These are phyloP conservation scores for Phortica magna DNA, from an alignment of 2,888 invertebrate species.

Conservation along the genomic window DNA sequence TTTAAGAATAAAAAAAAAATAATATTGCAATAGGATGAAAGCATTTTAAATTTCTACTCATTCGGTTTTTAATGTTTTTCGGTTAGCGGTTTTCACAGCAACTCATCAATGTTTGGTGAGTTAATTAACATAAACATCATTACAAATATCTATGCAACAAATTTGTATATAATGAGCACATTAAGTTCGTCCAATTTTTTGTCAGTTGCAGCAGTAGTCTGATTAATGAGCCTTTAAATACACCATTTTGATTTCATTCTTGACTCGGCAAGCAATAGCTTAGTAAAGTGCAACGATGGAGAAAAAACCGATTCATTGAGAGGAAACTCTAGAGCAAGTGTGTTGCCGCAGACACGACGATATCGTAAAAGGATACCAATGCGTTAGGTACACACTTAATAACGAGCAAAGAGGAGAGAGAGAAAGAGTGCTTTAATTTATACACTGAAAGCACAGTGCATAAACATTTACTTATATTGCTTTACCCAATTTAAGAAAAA, in stretches of 20 bases:
- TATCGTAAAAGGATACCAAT: slow-evolving; percentile 39
- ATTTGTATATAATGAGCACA: slow-evolving; percentile 67
- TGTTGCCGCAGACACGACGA: slow-evolving; percentile 35
- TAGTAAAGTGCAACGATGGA: slow-evolving; percentile 33
- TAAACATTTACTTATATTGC: neutral
- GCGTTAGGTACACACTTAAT: neutral
- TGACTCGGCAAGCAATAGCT: slow-evolving; percentile 57
- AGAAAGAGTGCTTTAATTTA: neutral
- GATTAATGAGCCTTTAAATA: slow-evolving; percentile 77
- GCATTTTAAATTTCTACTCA: no score
- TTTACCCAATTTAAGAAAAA: no score
- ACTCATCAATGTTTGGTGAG: neutral
- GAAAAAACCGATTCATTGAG: neutral
- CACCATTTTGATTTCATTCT: slow-evolving; percentile 75
- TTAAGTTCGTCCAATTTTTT: slow-evolving; percentile 42
- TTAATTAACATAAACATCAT: slow-evolving; percentile 17
- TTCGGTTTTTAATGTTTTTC: no score
- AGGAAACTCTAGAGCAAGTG: slow-evolving; percentile 26
- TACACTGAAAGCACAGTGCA: neutral
- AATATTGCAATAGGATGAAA: no score
- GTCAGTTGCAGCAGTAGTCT: slow-evolving; percentile 50
- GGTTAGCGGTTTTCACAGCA: no score
- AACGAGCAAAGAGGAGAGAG: neutral
- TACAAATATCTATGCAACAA: slow-evolving; percentile 68
- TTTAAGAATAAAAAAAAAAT: no score